These are phyloP conservation scores for Dreissena polymorpha DNA, from an alignment of 1,140 invertebrate genomes.

Conservation along the genomic window DNA sequence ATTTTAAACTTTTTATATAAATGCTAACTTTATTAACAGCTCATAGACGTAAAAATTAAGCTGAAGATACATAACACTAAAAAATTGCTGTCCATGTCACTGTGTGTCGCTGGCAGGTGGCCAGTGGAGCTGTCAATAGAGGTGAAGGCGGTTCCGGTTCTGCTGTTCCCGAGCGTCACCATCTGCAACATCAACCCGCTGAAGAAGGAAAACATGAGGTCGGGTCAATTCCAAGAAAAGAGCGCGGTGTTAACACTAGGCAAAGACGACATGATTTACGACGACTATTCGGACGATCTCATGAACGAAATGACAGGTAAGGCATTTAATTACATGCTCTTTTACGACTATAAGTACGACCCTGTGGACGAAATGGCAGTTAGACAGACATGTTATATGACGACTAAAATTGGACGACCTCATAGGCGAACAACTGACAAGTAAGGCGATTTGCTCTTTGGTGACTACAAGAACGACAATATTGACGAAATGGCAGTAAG, in stretches of 20 bases:
- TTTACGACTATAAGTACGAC: too few relatives aligned
- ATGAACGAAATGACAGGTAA: background rate
- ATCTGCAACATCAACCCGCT: slow-evolving; percentile 79
- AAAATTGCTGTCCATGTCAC: background rate
- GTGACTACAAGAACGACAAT: too few relatives aligned
- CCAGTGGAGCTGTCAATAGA: slow-evolving; percentile 71
- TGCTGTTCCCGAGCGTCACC: slow-evolving; percentile 78
- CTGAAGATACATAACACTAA: background rate
- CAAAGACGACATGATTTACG: slow-evolving; percentile 59
- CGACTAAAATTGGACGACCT: too few relatives aligned
- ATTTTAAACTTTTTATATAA: background rate
- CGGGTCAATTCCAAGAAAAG: slow-evolving; percentile 17
- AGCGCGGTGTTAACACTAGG: slow-evolving; percentile 35
- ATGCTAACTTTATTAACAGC: background rate
- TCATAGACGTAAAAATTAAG: background rate
- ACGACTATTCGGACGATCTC: slow-evolving; percentile 38
- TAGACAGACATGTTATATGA: too few relatives aligned
- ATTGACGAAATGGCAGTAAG: too few relatives aligned
- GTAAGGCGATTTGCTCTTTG: too few relatives aligned
- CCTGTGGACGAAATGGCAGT: too few relatives aligned
- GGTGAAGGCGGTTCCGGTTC: slow-evolving; percentile 48
- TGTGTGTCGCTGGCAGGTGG: slow-evolving; percentile 44
- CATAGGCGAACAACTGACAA: too few relatives aligned
- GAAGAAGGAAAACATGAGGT: slow-evolving; percentile 29
- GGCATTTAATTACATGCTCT: too few relatives aligned